Percentiles rank a stretch among this genome's conserved stretches.
These are phyloP conservation scores for Drosophila infuscata DNA, from an alignment of 2,888 invertebrate species.

Conservation along the genomic window DNA sequence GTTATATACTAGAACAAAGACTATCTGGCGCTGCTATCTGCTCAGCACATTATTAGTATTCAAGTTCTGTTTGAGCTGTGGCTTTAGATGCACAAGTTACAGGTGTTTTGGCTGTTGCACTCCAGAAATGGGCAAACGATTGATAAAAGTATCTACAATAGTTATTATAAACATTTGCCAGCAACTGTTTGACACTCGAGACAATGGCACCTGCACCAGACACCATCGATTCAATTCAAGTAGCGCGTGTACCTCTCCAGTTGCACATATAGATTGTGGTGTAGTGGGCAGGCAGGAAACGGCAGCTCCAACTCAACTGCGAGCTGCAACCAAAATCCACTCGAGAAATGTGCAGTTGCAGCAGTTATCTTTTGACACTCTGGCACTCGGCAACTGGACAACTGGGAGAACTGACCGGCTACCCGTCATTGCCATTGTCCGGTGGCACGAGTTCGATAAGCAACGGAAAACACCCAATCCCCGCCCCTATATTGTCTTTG, in stretches of 20 bases:
- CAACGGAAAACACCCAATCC: slow-evolving; percentile 11
- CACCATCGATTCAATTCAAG: slow-evolving; percentile 58
- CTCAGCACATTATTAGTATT: not conserved
- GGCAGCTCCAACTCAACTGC: slow-evolving; percentile 58
- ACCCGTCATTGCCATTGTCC: slow-evolving; percentile 72
- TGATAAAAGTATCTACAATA: slow-evolving; percentile 31
- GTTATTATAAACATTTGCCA: not conserved
- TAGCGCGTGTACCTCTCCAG: slow-evolving; percentile 59
- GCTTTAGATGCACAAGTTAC: not conserved
- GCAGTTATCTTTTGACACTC: slow-evolving; percentile 55
- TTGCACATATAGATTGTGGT: not conserved
- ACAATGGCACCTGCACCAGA: slow-evolving; percentile 39
- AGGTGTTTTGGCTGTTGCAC: not conserved
- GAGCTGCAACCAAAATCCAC: slow-evolving; percentile 51
- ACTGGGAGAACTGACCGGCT: slow-evolving; percentile 36
- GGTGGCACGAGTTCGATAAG: slow-evolving; percentile 59
- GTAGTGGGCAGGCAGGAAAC: slow-evolving; percentile 58
- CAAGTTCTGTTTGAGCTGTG: slow-evolving; percentile 42
- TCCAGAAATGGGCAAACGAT: not conserved
- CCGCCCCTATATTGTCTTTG: slow-evolving; percentile 38
- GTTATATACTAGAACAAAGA: not conserved
- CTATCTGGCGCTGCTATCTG: slow-evolving; percentile 1
- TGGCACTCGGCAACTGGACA: slow-evolving; percentile 37
- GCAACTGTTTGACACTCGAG: slow-evolving; percentile 17
- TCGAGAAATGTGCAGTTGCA: slow-evolving; percentile 36